Percentiles rank a stretch among this genome's conserved stretches.
phyloP scores from a whole-genome alignment of 2,113 vertebrate genomes.

The Corvus moneduloides region DNA sequence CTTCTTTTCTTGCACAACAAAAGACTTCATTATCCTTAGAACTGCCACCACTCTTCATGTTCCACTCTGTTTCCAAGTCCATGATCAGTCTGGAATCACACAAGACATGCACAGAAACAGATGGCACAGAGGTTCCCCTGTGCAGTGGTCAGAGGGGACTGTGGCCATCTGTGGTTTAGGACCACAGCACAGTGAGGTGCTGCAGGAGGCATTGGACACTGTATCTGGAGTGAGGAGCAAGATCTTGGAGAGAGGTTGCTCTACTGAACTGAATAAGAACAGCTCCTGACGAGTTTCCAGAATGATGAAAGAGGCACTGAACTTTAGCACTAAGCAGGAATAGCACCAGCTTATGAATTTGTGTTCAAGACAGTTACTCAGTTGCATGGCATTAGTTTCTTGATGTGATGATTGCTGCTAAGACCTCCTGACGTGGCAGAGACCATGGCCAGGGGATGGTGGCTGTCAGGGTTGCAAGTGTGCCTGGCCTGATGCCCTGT shows the following conservation, averaged over 20 bases:
- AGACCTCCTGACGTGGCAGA: not conserved
- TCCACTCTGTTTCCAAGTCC: not conserved
- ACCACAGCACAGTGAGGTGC: not conserved
- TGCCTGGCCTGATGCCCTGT: not conserved
- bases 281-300: constrained; percentile 5
- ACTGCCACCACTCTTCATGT: not conserved
- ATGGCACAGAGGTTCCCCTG: not conserved
- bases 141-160: not conserved
- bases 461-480: not conserved
- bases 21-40: not conserved
- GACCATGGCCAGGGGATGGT: not conserved
- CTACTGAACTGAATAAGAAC: not conserved
- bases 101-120: not conserved
- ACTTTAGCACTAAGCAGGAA: not conserved
- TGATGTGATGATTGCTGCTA: not conserved
- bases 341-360: not conserved
- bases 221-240: not conserved
- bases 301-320: not conserved
- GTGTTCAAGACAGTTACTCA: not conserved
- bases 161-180: not conserved
- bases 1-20: not conserved
- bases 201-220: not conserved
- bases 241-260: not conserved
- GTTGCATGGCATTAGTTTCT: not conserved
- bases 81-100: not conserved